Evolutionary conservation across 2,797 vertebrate species (phyloP).

Genomic region (Pogonophryne albipinna): DNA sequence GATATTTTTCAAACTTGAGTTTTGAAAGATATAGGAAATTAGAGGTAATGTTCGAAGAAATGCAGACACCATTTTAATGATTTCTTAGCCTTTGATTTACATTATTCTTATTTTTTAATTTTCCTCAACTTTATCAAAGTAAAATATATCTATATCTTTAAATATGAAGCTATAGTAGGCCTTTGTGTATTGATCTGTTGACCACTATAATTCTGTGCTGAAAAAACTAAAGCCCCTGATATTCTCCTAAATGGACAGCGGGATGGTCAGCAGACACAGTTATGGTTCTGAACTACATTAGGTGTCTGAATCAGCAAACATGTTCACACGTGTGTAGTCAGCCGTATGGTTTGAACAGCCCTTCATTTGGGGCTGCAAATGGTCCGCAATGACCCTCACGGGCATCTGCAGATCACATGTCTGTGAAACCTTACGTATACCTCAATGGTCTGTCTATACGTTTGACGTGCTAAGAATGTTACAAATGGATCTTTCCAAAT

Average conservation of each 20-base stretch:
- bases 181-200: background rate
- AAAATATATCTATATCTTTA: too few relatives aligned
- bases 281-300: background rate
- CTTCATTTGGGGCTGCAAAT: background rate
- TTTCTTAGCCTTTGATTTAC: background rate
- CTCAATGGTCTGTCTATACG: background rate
- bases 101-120: background rate
- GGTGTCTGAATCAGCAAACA: background rate
- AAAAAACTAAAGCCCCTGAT: background rate
- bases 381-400: background rate
- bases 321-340: background rate
- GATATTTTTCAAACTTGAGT: background rate
- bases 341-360: too few relatives aligned
- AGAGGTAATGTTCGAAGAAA: background rate
- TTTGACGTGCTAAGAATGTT: background rate
- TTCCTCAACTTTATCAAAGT: too few relatives aligned
- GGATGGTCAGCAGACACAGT: background rate
- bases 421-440: background rate
- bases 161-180: too few relatives aligned
- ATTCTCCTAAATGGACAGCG: background rate
- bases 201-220: background rate
- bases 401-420: background rate
- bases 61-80: background rate
- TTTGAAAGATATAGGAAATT: too few relatives aligned
- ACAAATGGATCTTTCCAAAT: background rate